These are phyloP conservation scores for Entelurus aequoreus DNA, from an alignment of 2,113 vertebrate species.

Conservation along the genomic window DNA sequence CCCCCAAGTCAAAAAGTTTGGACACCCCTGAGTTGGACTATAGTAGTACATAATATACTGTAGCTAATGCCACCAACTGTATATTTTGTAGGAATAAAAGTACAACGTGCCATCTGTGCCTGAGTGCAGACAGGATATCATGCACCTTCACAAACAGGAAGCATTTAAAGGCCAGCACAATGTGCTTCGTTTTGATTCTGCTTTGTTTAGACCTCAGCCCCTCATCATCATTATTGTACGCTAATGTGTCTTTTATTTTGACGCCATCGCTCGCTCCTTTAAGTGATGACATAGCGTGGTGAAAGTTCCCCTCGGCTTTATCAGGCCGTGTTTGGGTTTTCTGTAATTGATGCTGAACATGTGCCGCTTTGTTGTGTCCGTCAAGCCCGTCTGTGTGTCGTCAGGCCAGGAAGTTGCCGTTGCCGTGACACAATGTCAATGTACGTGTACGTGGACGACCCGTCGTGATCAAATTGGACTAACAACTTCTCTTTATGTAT, in stretches of 20 bases:
- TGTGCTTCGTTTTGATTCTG: constrained; percentile 46
- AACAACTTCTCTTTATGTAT: too few relatives aligned
- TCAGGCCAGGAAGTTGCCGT: constrained; percentile 56
- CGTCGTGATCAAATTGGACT: too few relatives aligned
- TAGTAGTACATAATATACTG: neutral
- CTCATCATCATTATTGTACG: constrained; percentile 47
- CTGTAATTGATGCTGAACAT: constrained; percentile 2
- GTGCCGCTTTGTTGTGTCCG: constrained; percentile 23
- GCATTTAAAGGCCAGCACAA: constrained; percentile 41
- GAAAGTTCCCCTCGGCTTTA: constrained; percentile 26
- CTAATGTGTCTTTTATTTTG: constrained; percentile 49
- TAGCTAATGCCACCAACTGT: neutral
- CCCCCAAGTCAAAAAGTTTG: too few relatives aligned
- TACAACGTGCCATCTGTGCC: constrained; percentile 32
- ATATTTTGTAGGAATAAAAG: constrained; percentile 29
- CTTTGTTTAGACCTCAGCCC: constrained; percentile 48
- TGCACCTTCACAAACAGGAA: constrained; percentile 58
- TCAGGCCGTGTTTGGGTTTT: constrained; percentile 25
- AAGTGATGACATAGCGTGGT: constrained; percentile 37
- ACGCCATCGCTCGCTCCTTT: constrained; percentile 21
- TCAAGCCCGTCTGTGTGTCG: constrained; percentile 46
- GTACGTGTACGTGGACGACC: neutral
- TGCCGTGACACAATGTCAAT: constrained; percentile 38
- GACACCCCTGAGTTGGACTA: neutral
- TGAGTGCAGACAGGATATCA: constrained; percentile 51